Conservation (phyloP, 2,113 vertebrate species). For the Macheiramphus alcinus region DNA sequence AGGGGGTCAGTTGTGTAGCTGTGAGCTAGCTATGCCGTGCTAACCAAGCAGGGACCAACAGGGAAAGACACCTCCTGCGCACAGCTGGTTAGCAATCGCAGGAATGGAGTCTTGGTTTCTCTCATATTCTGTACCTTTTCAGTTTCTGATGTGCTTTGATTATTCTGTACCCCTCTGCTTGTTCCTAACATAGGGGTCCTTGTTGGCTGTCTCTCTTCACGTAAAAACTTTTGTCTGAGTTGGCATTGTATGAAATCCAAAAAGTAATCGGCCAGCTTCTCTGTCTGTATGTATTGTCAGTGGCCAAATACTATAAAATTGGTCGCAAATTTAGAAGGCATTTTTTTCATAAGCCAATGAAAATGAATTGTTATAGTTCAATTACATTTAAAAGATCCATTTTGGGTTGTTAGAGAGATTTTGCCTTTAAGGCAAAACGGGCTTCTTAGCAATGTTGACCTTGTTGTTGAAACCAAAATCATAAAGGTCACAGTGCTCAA, state of each 20-base stretch:
- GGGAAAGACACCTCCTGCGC: background rate
- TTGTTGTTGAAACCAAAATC: conserved; percentile 29
- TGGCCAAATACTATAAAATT: conserved; percentile 28
- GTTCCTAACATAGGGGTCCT: background rate
- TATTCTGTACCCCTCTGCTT: background rate
- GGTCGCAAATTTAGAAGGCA: background rate
- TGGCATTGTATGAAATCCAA: background rate
- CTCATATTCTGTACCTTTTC: background rate
- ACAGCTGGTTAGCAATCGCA: accelerated
- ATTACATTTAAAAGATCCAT: background rate
- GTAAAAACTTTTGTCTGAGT: background rate
- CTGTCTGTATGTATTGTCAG: background rate
- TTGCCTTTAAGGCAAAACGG: conserved; percentile 16
- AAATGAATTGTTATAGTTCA: conserved; percentile 18
- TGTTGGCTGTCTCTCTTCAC: background rate
- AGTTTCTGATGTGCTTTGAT: background rate
- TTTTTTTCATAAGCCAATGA: background rate
- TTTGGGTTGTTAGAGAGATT: conserved; percentile 6
- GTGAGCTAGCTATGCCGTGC: background rate
- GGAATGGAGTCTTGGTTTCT: background rate
- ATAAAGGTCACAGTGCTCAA: background rate
- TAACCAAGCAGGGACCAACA: background rate
- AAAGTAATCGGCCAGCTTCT: background rate
- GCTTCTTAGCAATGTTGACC: background rate
- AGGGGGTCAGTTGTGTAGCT: background rate